These are phyloP conservation scores for Pristionchus japonicus DNA, from an alignment of 2,888 invertebrate species.

Conservation along the genomic window DNA sequence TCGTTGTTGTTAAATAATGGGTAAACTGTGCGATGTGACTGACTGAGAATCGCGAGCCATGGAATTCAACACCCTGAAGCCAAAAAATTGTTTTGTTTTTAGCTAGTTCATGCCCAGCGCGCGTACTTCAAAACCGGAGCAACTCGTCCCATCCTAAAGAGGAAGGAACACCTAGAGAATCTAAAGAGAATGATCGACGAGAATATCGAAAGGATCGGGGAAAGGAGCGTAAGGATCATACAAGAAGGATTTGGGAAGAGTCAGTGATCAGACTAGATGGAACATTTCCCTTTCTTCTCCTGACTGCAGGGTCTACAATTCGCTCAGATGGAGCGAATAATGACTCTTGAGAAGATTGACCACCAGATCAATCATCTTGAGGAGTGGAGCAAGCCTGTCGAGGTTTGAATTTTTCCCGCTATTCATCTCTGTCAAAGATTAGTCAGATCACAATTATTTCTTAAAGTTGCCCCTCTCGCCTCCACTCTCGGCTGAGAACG, in stretches of 20 bases:
- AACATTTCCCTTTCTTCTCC: too few relatives aligned
- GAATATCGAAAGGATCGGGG: conserved; percentile 83
- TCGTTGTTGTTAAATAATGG: too few relatives aligned
- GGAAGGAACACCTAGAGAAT: conserved; percentile 85
- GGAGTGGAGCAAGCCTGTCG: conserved; percentile 51
- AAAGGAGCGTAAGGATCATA: too few relatives aligned
- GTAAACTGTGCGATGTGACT: too few relatives aligned
- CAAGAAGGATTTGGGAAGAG: conserved; percentile 84
- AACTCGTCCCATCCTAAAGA: conserved; percentile 87
- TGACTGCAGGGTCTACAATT: background rate
- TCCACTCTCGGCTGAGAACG: background rate
- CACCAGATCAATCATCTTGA: conserved; percentile 48
- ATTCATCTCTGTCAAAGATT: too few relatives aligned
- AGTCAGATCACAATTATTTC: too few relatives aligned
- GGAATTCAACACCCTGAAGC: too few relatives aligned
- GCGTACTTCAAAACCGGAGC: conserved; percentile 84
- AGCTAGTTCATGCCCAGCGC: conserved; percentile 31
- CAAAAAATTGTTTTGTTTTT: too few relatives aligned
- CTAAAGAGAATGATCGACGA: conserved; percentile 87
- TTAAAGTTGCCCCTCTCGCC: background rate
- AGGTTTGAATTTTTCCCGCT: too few relatives aligned
- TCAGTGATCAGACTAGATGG: too few relatives aligned
- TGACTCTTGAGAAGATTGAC: conserved; percentile 39
- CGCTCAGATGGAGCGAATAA: background rate
- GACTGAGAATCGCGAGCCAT: too few relatives aligned